A percentile compares a stretch with the other conserved stretches of the same genome.
Conservation (phyloP, 2,113 vertebrate genomes). For the Zingel zingel region DNA sequence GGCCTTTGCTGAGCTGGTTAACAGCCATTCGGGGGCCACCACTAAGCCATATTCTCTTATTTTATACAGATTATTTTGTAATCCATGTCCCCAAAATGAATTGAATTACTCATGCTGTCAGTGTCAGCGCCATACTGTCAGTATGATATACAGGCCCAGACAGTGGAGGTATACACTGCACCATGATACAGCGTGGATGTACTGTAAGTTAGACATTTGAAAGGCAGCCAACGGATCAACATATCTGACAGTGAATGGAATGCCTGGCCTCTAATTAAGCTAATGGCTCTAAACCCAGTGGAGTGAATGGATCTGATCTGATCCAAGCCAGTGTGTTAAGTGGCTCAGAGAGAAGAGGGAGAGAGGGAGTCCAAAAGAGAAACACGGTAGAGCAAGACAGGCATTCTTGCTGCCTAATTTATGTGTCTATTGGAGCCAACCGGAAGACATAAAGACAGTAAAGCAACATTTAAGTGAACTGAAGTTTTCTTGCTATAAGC, state of each 20-base stretch:
- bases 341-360: constrained; percentile 52
- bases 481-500: not conserved
- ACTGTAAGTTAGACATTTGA: constrained; percentile 43
- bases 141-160: not conserved
- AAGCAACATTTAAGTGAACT: constrained; percentile 17
- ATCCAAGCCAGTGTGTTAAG: constrained; percentile 62
- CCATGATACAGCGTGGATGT: constrained; percentile 2
- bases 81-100: constrained; percentile 1
- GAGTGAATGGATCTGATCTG: constrained; percentile 67
- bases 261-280: constrained; percentile 73
- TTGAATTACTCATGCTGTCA: constrained; percentile 1
- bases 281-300: constrained; percentile 72
- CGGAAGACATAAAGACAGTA: constrained; percentile 8
- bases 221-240: constrained; percentile 56
- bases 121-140: not conserved
- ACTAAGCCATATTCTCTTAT: constrained; percentile 2
- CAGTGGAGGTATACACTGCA: not conserved
- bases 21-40: not conserved
- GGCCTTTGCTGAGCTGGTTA: constrained; percentile 39
- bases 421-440: constrained; percentile 13
- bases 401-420: constrained; percentile 9
- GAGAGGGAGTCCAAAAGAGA: constrained; percentile 6
- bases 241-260: constrained; percentile 67
- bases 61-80: not conserved
- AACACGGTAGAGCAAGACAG: constrained; percentile 12